phyloP scores from a whole-genome alignment of 2,888 invertebrate species.

The Sericinus montela region DNA sequence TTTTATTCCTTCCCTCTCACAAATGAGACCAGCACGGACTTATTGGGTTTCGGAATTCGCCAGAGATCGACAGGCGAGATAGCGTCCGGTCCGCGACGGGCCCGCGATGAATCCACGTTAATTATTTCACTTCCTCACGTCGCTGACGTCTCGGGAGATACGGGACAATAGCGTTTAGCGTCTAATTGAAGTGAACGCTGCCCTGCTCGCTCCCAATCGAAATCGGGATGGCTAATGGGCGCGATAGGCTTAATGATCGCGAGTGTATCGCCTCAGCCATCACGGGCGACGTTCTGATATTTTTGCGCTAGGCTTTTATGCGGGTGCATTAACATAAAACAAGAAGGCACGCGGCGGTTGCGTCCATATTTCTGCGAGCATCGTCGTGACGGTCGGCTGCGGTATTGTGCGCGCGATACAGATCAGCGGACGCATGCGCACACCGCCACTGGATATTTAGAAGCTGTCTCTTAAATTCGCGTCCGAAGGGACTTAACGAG shows the following conservation, averaged over 20 bases:
- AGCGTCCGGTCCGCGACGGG: constrained; percentile 31
- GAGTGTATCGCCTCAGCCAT: constrained; percentile 62
- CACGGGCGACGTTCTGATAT: constrained; percentile 52
- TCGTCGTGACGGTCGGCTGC: constrained; percentile 70
- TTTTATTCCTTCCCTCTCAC: constrained; percentile 64
- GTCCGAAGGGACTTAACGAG: constrained; percentile 65
- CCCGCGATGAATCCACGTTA: constrained; percentile 28
- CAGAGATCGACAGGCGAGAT: constrained; percentile 66
- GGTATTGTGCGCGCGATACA: constrained; percentile 75
- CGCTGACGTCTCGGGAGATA: constrained; percentile 1
- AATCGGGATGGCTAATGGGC: constrained; percentile 14
- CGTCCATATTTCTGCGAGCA: constrained; percentile 72
- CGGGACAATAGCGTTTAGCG: constrained; percentile 46
- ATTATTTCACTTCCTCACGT: not conserved
- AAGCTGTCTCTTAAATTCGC: constrained; percentile 73
- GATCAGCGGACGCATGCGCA: constrained; percentile 68
- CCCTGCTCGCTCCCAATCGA: constrained; percentile 26
- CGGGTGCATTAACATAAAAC: constrained; percentile 75
- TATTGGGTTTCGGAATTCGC: constrained; percentile 72
- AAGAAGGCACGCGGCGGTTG: constrained; percentile 54
- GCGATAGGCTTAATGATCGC: constrained; percentile 22
- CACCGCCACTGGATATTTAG: constrained; percentile 71
- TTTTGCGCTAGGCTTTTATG: constrained; percentile 60
- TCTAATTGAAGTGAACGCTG: constrained; percentile 23
- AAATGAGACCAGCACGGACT: constrained; percentile 74